Conservation (phyloP, 2,797 vertebrate species). For the Spatula clypeata region DNA sequence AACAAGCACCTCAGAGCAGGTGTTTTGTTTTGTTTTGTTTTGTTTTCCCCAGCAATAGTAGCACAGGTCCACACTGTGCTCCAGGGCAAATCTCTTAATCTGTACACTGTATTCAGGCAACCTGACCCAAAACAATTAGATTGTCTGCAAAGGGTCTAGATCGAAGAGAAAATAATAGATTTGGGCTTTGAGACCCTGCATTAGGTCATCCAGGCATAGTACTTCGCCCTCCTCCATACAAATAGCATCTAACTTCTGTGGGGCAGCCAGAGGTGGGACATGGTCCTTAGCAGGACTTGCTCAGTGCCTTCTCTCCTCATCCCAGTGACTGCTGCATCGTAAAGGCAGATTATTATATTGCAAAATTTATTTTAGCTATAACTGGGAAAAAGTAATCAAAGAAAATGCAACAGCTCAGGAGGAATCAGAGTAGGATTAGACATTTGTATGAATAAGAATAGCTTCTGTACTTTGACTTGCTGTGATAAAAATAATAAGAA, state of each 20-base stretch:
- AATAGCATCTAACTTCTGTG: background rate
- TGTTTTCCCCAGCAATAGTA: background rate
- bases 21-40: too few species aligned
- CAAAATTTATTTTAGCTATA: conserved; percentile 36
- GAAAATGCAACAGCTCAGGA: conserved; percentile 62
- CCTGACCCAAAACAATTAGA: background rate
- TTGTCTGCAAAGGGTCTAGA: background rate
- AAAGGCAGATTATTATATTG: background rate
- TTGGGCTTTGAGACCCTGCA: rapidly evolving
- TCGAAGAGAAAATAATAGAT: background rate
- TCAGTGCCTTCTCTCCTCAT: background rate
- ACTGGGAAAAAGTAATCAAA: conserved; percentile 57
- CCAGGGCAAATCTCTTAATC: background rate
- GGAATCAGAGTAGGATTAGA: conserved; percentile 66
- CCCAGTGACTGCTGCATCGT: background rate
- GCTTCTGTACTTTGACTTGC: conserved; percentile 31
- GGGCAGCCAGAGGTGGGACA: background rate
- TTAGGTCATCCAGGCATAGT: background rate
- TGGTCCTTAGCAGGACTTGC: background rate
- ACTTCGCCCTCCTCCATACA: background rate
- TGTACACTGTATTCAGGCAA: background rate
- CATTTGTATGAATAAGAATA: conserved; percentile 61
- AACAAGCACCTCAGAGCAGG: background rate
- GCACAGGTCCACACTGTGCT: rapidly evolving
- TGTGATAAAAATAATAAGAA: conserved; percentile 59